phyloP scores from a whole-genome alignment of 2,888 invertebrate species.

The Eudasyphora cyanicolor region DNA sequence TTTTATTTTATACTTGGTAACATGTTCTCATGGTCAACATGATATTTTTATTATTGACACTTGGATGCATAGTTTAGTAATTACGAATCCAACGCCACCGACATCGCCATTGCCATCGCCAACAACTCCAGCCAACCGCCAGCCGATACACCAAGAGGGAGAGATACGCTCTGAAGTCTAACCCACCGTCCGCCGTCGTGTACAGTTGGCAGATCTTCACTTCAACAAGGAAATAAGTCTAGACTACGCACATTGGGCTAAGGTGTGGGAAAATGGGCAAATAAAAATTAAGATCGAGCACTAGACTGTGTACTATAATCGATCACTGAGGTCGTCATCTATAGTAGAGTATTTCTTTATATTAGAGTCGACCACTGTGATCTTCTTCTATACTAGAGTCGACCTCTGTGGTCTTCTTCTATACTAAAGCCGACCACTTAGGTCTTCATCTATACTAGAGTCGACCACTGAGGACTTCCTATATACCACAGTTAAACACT shows the following conservation, averaged over 20 bases:
- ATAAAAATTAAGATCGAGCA: no score
- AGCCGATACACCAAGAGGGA: not conserved
- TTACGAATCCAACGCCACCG: constrained; percentile 39
- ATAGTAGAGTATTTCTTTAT: no score
- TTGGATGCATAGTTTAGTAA: constrained; percentile 65
- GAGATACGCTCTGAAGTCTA: not conserved
- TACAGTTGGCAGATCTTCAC: constrained; percentile 10
- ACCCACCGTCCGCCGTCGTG: not conserved
- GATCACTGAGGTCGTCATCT: no score
- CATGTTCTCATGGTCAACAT: constrained; percentile 79
- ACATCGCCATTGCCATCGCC: not conserved
- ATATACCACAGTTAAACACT: no score
- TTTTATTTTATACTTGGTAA: constrained; percentile 76
- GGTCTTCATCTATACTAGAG: no score
- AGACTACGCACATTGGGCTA: not conserved
- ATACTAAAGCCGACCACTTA: no score
- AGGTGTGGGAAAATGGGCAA: no score
- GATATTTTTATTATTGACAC: constrained; percentile 70
- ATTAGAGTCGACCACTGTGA: no score
- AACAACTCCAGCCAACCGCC: not conserved
- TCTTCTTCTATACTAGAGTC: no score
- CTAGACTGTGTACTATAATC: no score
- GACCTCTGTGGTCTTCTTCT: no score
- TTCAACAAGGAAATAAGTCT: constrained; percentile 39
- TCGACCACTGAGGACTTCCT: no score